Base-by-base conservation (phyloP, 2,888 invertebrate genomes). In the Epinotia nisella region DNA sequence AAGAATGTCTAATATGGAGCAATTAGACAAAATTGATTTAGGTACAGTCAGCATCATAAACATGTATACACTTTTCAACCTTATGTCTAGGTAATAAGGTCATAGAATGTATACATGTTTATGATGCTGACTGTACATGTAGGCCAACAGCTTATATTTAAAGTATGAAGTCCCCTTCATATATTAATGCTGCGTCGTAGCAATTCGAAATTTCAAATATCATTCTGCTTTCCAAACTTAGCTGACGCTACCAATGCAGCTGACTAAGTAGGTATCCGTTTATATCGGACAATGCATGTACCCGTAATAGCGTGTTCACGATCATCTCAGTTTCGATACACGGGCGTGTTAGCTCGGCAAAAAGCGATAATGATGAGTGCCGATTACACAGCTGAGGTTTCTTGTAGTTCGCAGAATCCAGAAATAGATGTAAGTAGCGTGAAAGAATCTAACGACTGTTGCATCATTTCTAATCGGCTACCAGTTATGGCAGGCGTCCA, bases 301-400 rank as follows among this genome's bases (percentile, higher is more conserved):
- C 60, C 55, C 17, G 70, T 60, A 24, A 39, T 55, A 55, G 53
- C 19, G 29, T 60, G 60, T n/a, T 49, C 69, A n/a, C 55, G 61
- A 9, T 59, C 62, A 51, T 61, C 71, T 71, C 67, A 21, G 60
- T 71, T 71, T 71, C 71, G 67, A 71, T 67, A 66, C 55, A n/a
- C 35, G 15, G 19, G 29, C 71, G 55, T 61, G 45, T 41, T 58
- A 41, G 59, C 45, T 19, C 29, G 4, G 66, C 53, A 61, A 71
- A 71, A 71, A 71, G 65, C 60, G 66, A 59, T 71, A 67, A 67
- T 45, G 67, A 67, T 71, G 60, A 71, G 45, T 66, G 49, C 53
- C 66, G 21, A 71, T 71, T 67, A 67, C 60, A 66, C 71, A 67
- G 53, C 53, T 29, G 56, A 60, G 55, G 56, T 67, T 60, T 64